Evolutionary conservation across 2,113 vertebrate species (phyloP).

Genomic region (Phoxinus phoxinus): DNA sequence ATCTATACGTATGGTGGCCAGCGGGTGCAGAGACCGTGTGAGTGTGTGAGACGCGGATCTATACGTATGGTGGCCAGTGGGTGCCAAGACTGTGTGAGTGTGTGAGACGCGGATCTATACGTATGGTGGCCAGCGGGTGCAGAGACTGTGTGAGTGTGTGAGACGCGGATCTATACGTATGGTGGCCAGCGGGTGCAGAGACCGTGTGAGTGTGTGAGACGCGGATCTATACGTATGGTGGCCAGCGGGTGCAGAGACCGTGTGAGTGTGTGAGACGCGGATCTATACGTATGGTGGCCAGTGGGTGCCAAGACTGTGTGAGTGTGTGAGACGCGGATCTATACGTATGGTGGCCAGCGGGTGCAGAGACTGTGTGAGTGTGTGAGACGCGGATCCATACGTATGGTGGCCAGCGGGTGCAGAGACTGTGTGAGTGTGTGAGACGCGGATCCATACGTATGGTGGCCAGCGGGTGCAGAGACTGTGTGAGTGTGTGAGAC

Average conservation of each 20-base stretch:
- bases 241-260: too few species aligned
- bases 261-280: conserved; percentile 60
- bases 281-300: too few species aligned
- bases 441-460: too few species aligned
- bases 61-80: too few species aligned
- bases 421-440: conserved; percentile 66
- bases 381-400: background rate
- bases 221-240: too few species aligned
- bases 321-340: conserved; percentile 52
- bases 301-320: conserved; percentile 68
- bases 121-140: too few species aligned
- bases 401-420: too few species aligned
- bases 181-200: too few species aligned
- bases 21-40: conserved; percentile 67
- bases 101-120: background rate
- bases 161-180: too few species aligned
- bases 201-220: conserved; percentile 65
- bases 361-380: conserved; percentile 69
- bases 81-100: conserved; percentile 69
- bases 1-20: too few species aligned
- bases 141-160: conserved; percentile 66
- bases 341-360: too few species aligned
- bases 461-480: too few species aligned
- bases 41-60: conserved; percentile 52
- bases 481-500: conserved; percentile 65